Base-by-base conservation (phyloP, 2,113 vertebrate species). In the Corydoras sp. region DNA sequence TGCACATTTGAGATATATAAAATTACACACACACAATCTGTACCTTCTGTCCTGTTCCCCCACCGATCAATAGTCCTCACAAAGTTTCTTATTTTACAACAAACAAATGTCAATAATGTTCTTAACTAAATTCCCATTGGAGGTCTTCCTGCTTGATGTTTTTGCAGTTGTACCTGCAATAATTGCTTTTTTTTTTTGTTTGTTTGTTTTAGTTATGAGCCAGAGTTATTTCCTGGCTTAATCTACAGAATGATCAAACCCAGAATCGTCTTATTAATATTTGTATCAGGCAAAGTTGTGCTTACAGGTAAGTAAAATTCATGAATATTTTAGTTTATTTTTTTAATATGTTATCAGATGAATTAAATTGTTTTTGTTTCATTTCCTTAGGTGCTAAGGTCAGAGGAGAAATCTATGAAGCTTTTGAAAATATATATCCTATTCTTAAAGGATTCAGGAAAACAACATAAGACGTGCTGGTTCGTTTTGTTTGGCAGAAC, bases 171-270 rank as follows among this genome's bases (percentile, higher is more conserved):
- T 53, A 53, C 18, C 18, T 24, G 12, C 29, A 4, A 64, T 31
- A 43, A 15, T 10, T 31, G 14, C 18, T 71, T 65, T 56, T n/a
- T 65, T 56, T n/a, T 32, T 50, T 18, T 70, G 5, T 12, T 69
- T 13, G 11, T 81, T 61, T 82, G 18, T 24, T 83, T 67, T 81
- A 99, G 97, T 85, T 99, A 99, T 0, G 96, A 99, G 81, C 96
- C 97, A 0, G 97, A 99, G 82, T 87, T 99, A 78, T 99, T 99
- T 89, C 96, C 97, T 72, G 97, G 97, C 62, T 88, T 99, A 87
- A 99, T 99, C 84, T 99, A 99, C 87, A 92, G 97, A 87, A 99
- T 99, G 97, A 98, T 99, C 89, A 99, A 99, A 82, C 96, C 97
- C 76, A 93, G 96, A 92, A 99, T 99, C 77, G 97, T 99, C 58